A percentile compares a stretch with the other conserved stretches of the same genome.
Conservation (phyloP, 2,797 vertebrate species). For the Sphaeramia orbicularis region DNA sequence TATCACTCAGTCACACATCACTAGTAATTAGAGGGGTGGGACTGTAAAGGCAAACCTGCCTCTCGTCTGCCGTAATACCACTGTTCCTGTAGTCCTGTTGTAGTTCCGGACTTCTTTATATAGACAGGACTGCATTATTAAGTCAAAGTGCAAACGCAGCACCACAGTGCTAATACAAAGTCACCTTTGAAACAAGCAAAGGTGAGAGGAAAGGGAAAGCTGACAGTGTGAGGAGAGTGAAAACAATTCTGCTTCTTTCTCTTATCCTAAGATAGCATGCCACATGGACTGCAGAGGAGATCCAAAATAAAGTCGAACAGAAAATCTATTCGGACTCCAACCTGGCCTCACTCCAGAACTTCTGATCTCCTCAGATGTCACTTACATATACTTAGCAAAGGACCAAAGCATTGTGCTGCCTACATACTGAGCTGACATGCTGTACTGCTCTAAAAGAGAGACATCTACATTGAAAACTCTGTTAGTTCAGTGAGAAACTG, state of each 20-base stretch:
- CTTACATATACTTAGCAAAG: conserved; percentile 20
- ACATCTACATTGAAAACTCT: background rate
- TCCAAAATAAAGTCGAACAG: conserved; percentile 25
- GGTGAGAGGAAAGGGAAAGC: conserved; percentile 49
- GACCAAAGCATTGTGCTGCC: conserved; percentile 31
- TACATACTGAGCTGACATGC: conserved; percentile 17
- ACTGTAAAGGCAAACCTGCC: conserved; percentile 31
- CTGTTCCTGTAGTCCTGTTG: conserved; percentile 32
- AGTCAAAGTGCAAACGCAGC: conserved; percentile 69
- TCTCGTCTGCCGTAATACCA: conserved; percentile 33
- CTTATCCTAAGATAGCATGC: conserved; percentile 53
- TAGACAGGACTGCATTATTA: conserved; percentile 49
- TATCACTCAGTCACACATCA: conserved; percentile 41
- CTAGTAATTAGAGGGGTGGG: conserved; percentile 39
- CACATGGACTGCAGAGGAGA: conserved; percentile 15
- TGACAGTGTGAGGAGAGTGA: conserved; percentile 49
- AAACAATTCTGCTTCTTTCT: conserved; percentile 42
- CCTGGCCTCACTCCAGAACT: conserved; percentile 19
- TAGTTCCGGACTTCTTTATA: conserved; percentile 22
- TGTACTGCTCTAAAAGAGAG: conserved; percentile 14
- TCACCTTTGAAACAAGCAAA: conserved; percentile 56
- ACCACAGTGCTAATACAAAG: conserved; percentile 54
- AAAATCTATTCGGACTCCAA: conserved; percentile 31
- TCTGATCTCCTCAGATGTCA: conserved; percentile 40
- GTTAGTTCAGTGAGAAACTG: conserved; percentile 42